Percentiles rank a stretch among this genome's conserved stretches.
These are phyloP conservation scores for Glyphotaelius pellucidus DNA, from an alignment of 2,888 invertebrate species.

Conservation along the genomic window DNA sequence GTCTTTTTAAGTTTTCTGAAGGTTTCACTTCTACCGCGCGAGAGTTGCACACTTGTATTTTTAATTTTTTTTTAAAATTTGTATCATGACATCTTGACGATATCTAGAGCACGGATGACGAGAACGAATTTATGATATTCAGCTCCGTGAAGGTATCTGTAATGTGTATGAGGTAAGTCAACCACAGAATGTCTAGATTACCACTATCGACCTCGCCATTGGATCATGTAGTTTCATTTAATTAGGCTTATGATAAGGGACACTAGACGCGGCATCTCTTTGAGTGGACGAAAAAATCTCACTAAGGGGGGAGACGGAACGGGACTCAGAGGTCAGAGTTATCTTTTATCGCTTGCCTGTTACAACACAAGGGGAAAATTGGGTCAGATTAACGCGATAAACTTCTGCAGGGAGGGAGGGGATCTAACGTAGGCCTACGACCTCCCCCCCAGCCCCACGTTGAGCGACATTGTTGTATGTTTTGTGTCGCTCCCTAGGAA, in stretches of 20 bases:
- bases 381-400: constrained; percentile 44
- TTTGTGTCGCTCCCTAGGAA: background rate
- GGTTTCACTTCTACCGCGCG: no score
- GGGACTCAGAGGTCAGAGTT: constrained; percentile 6
- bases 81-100: no score
- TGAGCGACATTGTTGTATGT: background rate
- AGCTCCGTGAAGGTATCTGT: no score
- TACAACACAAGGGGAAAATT: constrained; percentile 37
- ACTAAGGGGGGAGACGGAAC: background rate
- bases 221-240: background rate
- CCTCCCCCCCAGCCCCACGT: background rate
- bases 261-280: constrained; percentile 9
- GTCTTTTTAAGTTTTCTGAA: no score
- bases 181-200: background rate
- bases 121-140: no score
- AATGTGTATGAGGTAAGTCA: background rate
- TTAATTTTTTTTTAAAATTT: no score
- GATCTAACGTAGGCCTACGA: background rate
- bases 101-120: no score
- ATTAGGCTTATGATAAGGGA: background rate
- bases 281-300: constrained; percentile 35
- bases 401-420: background rate
- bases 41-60: no score
- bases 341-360: constrained; percentile 29
- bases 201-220: background rate